Evolutionary conservation across 2,113 vertebrate genomes (phyloP).

Genomic region (Dipodomys ordii): DNA sequence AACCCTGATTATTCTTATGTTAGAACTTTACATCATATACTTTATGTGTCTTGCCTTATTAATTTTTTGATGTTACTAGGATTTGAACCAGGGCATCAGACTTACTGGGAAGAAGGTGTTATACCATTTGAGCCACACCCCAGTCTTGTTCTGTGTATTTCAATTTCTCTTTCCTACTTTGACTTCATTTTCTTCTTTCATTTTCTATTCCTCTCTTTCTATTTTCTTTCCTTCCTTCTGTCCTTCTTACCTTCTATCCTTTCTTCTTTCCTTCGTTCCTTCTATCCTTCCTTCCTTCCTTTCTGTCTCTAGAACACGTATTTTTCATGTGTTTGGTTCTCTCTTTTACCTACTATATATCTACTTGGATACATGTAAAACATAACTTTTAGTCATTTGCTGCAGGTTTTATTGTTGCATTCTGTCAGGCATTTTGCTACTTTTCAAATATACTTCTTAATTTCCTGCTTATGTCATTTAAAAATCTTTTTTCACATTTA

Average conservation of each 20-base stretch:
- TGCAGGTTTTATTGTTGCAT: slow-evolving; percentile 23
- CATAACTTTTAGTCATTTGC: slow-evolving; percentile 12
- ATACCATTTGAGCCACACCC: too few species aligned
- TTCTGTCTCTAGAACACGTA: background rate
- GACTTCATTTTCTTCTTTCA: too few species aligned
- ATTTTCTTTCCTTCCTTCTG: too few species aligned
- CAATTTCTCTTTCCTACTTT: slow-evolving; percentile 11
- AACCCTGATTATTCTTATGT: background rate
- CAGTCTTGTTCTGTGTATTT: too few species aligned
- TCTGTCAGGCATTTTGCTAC: slow-evolving; percentile 21
- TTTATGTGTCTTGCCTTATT: background rate
- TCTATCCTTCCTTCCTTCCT: too few species aligned
- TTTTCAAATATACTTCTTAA: slow-evolving; percentile 13
- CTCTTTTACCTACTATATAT: background rate
- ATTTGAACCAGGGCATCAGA: too few species aligned
- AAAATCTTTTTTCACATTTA: background rate
- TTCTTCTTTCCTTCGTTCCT: too few species aligned
- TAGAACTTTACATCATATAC: background rate
- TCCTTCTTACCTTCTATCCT: too few species aligned
- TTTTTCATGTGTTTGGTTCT: slow-evolving; percentile 13
- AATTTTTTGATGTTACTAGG: too few species aligned
- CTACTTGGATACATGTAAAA: background rate
- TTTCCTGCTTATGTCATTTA: background rate
- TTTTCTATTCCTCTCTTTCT: too few species aligned
- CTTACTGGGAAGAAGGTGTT: too few species aligned